Conservation (phyloP, 2,797 vertebrate species). For the Clarias fuscus region DNA sequence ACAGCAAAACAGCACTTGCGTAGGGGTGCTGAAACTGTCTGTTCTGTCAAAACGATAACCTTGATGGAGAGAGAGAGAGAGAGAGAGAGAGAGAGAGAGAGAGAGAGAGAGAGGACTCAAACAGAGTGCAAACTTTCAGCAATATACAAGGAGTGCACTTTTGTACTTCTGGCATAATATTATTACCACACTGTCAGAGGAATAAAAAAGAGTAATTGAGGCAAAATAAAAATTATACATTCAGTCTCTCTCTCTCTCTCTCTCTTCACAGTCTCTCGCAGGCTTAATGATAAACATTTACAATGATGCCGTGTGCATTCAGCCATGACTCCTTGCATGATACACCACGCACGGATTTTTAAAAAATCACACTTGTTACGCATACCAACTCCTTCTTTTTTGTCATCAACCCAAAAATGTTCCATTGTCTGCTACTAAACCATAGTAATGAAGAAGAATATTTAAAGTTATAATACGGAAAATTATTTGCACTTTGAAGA, state of each 20-base stretch:
- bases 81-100: constrained; percentile 38
- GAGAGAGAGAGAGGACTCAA: not conserved
- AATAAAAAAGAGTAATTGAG: not conserved
- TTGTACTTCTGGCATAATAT: not conserved
- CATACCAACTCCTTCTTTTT: not conserved
- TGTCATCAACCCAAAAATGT: constrained; percentile 14
- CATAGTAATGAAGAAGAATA: constrained; percentile 41
- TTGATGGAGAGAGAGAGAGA: constrained; percentile 44
- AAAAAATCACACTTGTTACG: not conserved
- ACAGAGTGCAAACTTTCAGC: not conserved
- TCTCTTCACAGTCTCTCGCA: not conserved
- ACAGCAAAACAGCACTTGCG: constrained; percentile 33
- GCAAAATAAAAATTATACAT: not conserved
- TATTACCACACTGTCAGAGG: not conserved
- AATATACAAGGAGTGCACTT: not conserved
- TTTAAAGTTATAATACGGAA: constrained; percentile 36
- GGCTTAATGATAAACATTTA: constrained; percentile 16
- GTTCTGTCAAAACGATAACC: constrained; percentile 54
- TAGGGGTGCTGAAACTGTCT: constrained; percentile 49
- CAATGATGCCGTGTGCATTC: not conserved
- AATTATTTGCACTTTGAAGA: constrained; percentile 36
- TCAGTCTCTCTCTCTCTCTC: no score
- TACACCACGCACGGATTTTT: no score
- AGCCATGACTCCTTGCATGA: not conserved
- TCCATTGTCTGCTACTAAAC: constrained; percentile 15